A percentile compares a stretch with the other conserved stretches of the same genome.
Evolutionary conservation across 2,888 invertebrate genomes (phyloP).

Genomic region (Polydesmus complanatus): DNA sequence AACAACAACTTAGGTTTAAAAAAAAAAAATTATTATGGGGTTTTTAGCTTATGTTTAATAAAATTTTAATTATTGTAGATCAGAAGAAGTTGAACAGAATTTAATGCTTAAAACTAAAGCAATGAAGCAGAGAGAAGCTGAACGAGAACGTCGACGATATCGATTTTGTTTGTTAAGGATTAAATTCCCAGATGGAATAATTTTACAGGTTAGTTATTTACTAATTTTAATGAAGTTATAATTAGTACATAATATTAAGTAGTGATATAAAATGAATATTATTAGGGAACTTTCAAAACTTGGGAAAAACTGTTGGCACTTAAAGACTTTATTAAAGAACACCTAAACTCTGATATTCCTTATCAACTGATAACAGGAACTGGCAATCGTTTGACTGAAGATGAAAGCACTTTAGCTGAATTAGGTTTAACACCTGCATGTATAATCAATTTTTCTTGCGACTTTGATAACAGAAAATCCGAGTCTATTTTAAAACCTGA

Average conservation of each 20-base stretch:
- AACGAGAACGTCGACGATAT: constrained; percentile 63
- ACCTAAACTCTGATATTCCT: constrained; percentile 51
- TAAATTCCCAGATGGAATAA: constrained; percentile 73
- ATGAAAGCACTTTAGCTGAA: constrained; percentile 59
- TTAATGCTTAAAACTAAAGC: constrained; percentile 81
- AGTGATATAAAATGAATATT: constrained; percentile 19
- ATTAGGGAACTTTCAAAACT: constrained; percentile 76
- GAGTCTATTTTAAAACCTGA: neutral
- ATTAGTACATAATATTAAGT: too few species aligned
- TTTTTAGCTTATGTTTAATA: neutral
- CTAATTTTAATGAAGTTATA: neutral
- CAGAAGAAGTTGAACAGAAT: constrained; percentile 62
- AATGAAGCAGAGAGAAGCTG: constrained; percentile 82
- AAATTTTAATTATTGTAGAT: constrained; percentile 34
- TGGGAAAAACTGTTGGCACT: constrained; percentile 60
- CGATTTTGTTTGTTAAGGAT: constrained; percentile 72
- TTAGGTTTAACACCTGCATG: constrained; percentile 68
- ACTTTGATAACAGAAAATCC: neutral
- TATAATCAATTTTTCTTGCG: constrained; percentile 57
- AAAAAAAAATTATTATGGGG: constrained; percentile 19
- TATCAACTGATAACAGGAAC: constrained; percentile 55
- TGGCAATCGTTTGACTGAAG: constrained; percentile 45
- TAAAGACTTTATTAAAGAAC: constrained; percentile 64
- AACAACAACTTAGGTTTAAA: constrained; percentile 64
- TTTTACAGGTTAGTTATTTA: constrained; percentile 48